Evolutionary conservation across 2,113 vertebrate genomes (phyloP).

Genomic region (Taurulus bubalis): DNA sequence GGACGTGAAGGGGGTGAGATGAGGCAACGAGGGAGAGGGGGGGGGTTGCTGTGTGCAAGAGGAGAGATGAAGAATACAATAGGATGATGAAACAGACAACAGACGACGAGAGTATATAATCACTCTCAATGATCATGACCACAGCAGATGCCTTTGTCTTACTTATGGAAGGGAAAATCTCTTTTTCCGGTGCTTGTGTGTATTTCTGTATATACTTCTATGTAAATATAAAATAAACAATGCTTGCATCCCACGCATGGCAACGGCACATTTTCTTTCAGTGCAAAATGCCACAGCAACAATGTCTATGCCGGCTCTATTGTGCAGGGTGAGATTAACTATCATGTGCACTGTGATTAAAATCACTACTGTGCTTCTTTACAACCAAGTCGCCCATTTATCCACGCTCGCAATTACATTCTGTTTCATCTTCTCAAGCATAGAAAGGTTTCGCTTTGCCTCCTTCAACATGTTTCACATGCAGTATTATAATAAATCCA

Average conservation of each 20-base stretch:
- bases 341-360: constrained; percentile 21
- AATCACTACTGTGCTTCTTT: constrained; percentile 38
- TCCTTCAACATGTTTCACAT: not conserved
- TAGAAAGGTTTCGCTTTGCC: not conserved
- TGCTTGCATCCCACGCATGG: not conserved
- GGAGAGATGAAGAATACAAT: constrained; percentile 3
- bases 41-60: not conserved
- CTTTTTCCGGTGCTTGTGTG: not conserved
- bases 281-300: constrained; percentile 13
- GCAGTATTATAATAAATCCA: not conserved
- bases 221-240: constrained; percentile 10
- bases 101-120: constrained; percentile 10
- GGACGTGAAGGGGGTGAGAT: not conserved
- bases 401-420: constrained; percentile 42
- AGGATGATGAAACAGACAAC: constrained; percentile 29
- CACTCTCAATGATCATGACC: constrained; percentile 25
- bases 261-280: not conserved
- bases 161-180: not conserved
- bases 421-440: not conserved
- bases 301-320: not conserved
- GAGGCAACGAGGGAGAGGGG: not conserved
- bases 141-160: constrained; percentile 1
- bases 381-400: constrained; percentile 31
- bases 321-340: constrained; percentile 17
- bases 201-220: constrained; percentile 10